A percentile compares a stretch with the other conserved stretches of the same genome.
These are phyloP conservation scores for Perca flavescens DNA, from an alignment of 2,113 vertebrate species.

Conservation along the genomic window DNA sequence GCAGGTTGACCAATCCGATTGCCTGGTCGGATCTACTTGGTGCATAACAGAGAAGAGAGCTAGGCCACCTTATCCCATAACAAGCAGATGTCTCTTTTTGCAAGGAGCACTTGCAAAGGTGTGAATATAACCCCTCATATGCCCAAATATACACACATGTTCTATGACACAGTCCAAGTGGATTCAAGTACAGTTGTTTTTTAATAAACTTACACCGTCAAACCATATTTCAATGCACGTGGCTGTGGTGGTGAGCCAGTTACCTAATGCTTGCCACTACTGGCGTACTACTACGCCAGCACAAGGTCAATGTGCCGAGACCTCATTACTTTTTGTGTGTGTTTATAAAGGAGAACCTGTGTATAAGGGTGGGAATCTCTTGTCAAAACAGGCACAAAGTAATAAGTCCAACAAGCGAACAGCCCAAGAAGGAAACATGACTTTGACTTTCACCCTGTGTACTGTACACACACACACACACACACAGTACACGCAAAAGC, in stretches of 20 bases:
- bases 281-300: slow-evolving; percentile 5
- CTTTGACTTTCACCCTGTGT: slow-evolving; percentile 42
- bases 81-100: not conserved
- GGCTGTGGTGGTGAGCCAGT: slow-evolving; percentile 1
- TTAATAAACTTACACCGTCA: not conserved
- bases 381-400: slow-evolving; percentile 38
- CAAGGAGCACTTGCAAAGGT: not conserved
- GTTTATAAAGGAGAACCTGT: slow-evolving; percentile 19
- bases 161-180: not conserved
- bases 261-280: not conserved
- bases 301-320: slow-evolving; percentile 31
- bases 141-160: not conserved
- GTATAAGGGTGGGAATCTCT: slow-evolving; percentile 1
- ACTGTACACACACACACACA: not conserved
- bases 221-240: not conserved
- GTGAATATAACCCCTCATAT: not conserved
- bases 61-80: not conserved
- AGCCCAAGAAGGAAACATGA: slow-evolving; percentile 9
- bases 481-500: slow-evolving; percentile 4
- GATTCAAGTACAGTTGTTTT: not conserved
- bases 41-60: not conserved
- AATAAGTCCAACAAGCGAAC: slow-evolving; percentile 47
- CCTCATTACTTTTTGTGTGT: slow-evolving; percentile 45
- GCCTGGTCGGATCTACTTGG: too few species aligned
- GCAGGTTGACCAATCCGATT: too few species aligned